These are phyloP conservation scores for Euthynnus affinis DNA, from an alignment of 2,797 vertebrate genomes.

Conservation along the genomic window DNA sequence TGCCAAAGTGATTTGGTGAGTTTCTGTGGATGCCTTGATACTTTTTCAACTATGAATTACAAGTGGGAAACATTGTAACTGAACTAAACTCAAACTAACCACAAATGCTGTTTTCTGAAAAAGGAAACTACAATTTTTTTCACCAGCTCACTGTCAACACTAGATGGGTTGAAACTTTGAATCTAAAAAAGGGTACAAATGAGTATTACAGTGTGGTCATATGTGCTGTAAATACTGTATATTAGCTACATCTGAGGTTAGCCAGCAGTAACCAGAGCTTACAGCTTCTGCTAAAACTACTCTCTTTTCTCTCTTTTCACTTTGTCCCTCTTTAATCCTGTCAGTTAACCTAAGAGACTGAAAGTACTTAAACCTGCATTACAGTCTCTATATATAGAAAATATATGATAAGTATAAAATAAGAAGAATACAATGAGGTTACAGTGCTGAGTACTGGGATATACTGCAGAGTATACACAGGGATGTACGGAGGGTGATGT, in stretches of 20 bases:
- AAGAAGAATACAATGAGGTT: neutral
- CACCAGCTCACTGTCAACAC: neutral
- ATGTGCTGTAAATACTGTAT: neutral
- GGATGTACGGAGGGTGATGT: constrained; percentile 8
- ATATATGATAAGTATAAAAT: neutral
- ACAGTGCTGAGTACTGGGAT: neutral
- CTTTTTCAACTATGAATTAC: too few relatives aligned
- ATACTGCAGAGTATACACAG: neutral
- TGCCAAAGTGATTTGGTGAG: too few relatives aligned
- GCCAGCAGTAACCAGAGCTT: too few relatives aligned
- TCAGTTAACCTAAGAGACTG: neutral
- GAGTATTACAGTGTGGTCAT: neutral
- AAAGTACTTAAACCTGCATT: neutral
- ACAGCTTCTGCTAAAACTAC: neutral
- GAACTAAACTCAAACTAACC: too few relatives aligned
- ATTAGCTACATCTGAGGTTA: neutral
- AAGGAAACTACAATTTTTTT: neutral
- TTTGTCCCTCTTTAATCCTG: too few relatives aligned
- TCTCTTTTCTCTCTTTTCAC: too few relatives aligned
- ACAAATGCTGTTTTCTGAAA: neutral
- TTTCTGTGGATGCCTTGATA: too few relatives aligned
- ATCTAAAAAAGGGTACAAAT: too few relatives aligned
- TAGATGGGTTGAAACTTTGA: too few relatives aligned
- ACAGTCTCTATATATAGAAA: neutral
- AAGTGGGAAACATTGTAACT: too few relatives aligned